Evolutionary conservation across 2,113 vertebrate species (phyloP), one percentile per base, ranked within the genome.

Genomic region (Polypterus bichir): DNA sequence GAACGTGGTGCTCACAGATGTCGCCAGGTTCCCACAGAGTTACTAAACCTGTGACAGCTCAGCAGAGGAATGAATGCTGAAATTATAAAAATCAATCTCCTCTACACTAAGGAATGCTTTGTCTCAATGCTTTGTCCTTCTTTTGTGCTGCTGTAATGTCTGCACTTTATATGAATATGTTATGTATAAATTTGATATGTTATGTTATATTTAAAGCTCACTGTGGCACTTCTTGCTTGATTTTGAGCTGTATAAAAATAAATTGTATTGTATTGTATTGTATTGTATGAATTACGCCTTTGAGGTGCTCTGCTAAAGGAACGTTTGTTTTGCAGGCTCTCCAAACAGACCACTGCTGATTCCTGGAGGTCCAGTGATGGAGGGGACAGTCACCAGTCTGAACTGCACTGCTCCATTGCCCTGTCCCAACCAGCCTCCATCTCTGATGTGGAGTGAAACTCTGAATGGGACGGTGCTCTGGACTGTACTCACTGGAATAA

Each of bases 401-500:
- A 71, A 3, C 57, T 83, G 81, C 66, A 65, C 71, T 0, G 70
- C 78, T 47, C 45, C 54, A 5, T 57, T 66, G 1, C 64, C 71
- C 4, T 83, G 79, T 70, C 73, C 75, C 6, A 1, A 47, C 44
- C 65, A 70, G 9, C 75, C 74, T 10, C 81, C 79, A 4, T 46
- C 60, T 57, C 62, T 81, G 46, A 74, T 70, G 2, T 83, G 79
- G 81, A 66, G 57, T 1, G 75, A 77, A 4, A 11, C 1, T 46
- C 3, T 73, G n/a, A 75, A 70, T 7, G 67, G 72, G 56, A 52
- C 5, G 9, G 59, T 71, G 59, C 68, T 74, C 60, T 54, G 5
- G 5, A 1, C 7, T 2, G 60, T 65, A 60, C 68, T 62, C 53
- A 10, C 71, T 56, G 65, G 65, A 11, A 7, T 27, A 52, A 65